These are phyloP conservation scores for Pedetes capensis DNA, from an alignment of 2,113 vertebrate species.

Conservation along the genomic window DNA sequence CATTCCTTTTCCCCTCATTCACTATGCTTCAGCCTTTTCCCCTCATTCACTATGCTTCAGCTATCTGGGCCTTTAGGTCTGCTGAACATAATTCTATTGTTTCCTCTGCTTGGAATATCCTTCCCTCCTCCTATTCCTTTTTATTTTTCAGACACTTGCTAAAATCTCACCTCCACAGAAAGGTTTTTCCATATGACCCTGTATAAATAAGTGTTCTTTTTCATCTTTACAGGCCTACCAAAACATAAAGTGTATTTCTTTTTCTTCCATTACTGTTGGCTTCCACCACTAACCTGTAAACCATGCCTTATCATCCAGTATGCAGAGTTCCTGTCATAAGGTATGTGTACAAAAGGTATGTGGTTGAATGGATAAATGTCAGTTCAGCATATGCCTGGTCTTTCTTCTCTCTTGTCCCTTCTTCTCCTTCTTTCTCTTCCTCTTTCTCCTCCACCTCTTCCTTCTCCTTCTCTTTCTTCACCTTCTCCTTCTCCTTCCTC, in stretches of 20 bases:
- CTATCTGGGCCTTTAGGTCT: neutral
- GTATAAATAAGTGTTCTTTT: neutral
- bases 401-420: too few relatives aligned
- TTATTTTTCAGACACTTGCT: neutral
- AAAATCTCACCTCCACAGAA: neutral
- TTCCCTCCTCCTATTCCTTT: neutral
- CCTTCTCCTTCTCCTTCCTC: too few relatives aligned
- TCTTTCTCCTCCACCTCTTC: too few relatives aligned
- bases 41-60: neutral
- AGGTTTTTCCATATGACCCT: neutral
- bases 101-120: neutral
- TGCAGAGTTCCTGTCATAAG: neutral
- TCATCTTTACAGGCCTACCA: neutral
- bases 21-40: neutral
- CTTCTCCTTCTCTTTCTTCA: too few relatives aligned
- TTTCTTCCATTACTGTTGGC: neutral
- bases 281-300: neutral
- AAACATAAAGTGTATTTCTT: neutral
- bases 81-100: neutral
- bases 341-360: neutral
- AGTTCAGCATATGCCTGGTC: neutral
- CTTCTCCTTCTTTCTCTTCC: too few relatives aligned
- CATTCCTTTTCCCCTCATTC: neutral
- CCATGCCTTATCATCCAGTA: neutral
- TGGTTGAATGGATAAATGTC: neutral